These are phyloP conservation scores for Epistrophella euchroma DNA, from an alignment of 2,888 invertebrate genomes.

Conservation along the genomic window DNA sequence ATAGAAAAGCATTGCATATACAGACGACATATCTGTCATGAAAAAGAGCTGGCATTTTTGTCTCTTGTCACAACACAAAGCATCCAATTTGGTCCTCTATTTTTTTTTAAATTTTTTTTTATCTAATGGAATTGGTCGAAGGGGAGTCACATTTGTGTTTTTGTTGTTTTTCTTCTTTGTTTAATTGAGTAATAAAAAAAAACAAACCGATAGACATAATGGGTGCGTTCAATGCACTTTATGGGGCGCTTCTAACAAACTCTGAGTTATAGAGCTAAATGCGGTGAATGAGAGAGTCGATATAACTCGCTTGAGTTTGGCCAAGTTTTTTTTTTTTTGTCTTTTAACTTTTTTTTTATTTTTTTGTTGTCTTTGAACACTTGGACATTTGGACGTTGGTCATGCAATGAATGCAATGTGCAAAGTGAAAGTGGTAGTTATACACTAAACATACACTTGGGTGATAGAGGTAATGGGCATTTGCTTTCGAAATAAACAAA, in stretches of 20 bases:
- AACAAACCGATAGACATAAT: slow-evolving; percentile 40
- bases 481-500: slow-evolving; percentile 58
- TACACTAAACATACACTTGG: slow-evolving; percentile 4
- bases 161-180: slow-evolving; percentile 21
- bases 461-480: slow-evolving; percentile 55
- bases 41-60: slow-evolving; percentile 61
- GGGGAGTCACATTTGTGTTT: slow-evolving; percentile 9
- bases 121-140: slow-evolving; percentile 42
- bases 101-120: slow-evolving; percentile 5
- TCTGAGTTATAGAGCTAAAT: slow-evolving; percentile 37
- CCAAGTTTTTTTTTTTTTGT: slow-evolving; percentile 12
- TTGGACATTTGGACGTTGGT: slow-evolving; percentile 63
- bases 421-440: slow-evolving; percentile 67
- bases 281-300: slow-evolving; percentile 18
- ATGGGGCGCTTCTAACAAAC: slow-evolving; percentile 37
- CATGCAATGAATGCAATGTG: slow-evolving; percentile 45
- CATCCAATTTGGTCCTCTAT: slow-evolving; percentile 49
- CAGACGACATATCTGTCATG: slow-evolving; percentile 39
- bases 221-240: slow-evolving; percentile 70
- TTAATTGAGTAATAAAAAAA: slow-evolving; percentile 73
- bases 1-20: slow-evolving; percentile 18
- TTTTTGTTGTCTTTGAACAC: slow-evolving; percentile 26
- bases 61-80: slow-evolving; percentile 54
- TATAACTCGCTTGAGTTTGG: slow-evolving; percentile 6
- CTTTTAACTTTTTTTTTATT: too few species aligned